Percentiles rank a stretch among this genome's conserved stretches.
phyloP scores from a whole-genome alignment of 37 sponge, comb jelly and placozoan species.

The Haliclona indistincta region DNA sequence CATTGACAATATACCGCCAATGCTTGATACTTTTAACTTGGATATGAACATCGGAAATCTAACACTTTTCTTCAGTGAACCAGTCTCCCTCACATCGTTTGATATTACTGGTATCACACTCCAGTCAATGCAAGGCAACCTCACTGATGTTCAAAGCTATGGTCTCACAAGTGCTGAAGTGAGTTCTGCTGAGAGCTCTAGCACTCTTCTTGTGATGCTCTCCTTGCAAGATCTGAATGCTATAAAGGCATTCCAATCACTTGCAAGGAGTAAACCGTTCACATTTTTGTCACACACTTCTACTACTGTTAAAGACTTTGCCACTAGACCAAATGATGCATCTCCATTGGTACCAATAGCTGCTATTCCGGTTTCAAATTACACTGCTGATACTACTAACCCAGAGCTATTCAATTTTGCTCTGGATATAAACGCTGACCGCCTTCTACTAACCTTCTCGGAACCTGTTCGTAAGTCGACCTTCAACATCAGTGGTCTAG shows the following conservation, averaged over 20 bases:
- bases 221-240: slow-evolving; percentile 55
- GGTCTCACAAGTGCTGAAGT: slow-evolving; percentile 46
- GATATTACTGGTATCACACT: slow-evolving; percentile 57
- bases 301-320: slow-evolving; percentile 55
- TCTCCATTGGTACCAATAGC: slow-evolving; percentile 16
- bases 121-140: slow-evolving; percentile 65
- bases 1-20: slow-evolving; percentile 55
- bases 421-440: slow-evolving; percentile 74
- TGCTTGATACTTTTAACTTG: slow-evolving; percentile 62
- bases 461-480: slow-evolving; percentile 71
- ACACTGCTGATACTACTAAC: slow-evolving; percentile 41
- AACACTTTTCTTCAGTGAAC: slow-evolving; percentile 80
- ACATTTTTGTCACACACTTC: slow-evolving; percentile 69
- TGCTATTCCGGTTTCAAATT: slow-evolving; percentile 42
- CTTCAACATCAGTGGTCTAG: slow-evolving; percentile 9
- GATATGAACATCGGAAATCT: slow-evolving; percentile 64
- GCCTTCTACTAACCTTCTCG: slow-evolving; percentile 55
- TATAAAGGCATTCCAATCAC: slow-evolving; percentile 43
- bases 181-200: slow-evolving; percentile 15
- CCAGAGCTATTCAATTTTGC: slow-evolving; percentile 54
- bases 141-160: slow-evolving; percentile 23
- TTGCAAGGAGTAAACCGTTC: slow-evolving; percentile 29
- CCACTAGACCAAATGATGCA: slow-evolving; percentile 57
- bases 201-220: slow-evolving; percentile 32
- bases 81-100: slow-evolving; percentile 52